Conservation (phyloP, 2,888 invertebrate species). For the Perizoma affinitatum region DNA sequence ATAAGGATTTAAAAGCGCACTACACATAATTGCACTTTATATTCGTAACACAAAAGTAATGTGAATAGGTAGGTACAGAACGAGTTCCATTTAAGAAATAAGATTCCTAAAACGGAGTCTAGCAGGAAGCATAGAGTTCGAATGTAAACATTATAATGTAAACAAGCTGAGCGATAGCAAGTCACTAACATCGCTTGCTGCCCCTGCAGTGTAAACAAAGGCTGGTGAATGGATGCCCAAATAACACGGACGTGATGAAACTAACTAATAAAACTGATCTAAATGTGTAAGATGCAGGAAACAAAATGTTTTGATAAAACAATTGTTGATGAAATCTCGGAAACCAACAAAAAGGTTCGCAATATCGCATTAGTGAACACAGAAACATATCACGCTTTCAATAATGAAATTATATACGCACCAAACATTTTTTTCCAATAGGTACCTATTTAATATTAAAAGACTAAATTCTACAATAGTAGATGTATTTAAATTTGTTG, state of each 20-base stretch:
- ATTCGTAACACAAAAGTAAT: no score
- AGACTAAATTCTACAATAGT: no score
- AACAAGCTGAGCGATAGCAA: slow-evolving; percentile 48
- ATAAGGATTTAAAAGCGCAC: slow-evolving; percentile 8
- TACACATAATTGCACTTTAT: no score
- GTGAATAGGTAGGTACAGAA: slow-evolving; percentile 4
- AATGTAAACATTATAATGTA: slow-evolving; percentile 49
- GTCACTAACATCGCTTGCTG: slow-evolving; percentile 45
- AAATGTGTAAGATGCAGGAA: not conserved
- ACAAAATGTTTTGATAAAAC: not conserved
- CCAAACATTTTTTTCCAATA: no score
- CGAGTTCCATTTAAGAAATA: slow-evolving; percentile 33
- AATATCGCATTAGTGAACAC: no score
- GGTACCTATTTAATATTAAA: no score
- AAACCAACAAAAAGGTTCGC: not conserved
- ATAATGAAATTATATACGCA: no score
- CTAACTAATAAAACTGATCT: not conserved
- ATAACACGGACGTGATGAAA: slow-evolving; percentile 41
- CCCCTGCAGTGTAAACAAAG: slow-evolving; percentile 52
- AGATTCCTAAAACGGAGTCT: slow-evolving; percentile 32
- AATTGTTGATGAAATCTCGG: no score
- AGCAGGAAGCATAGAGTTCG: slow-evolving; percentile 42
- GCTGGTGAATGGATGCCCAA: slow-evolving; percentile 36
- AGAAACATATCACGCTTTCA: no score
- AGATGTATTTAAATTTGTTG: no score